Conservation (phyloP, 1,140 invertebrate species). For the Drosophila malerkotliana region DNA sequence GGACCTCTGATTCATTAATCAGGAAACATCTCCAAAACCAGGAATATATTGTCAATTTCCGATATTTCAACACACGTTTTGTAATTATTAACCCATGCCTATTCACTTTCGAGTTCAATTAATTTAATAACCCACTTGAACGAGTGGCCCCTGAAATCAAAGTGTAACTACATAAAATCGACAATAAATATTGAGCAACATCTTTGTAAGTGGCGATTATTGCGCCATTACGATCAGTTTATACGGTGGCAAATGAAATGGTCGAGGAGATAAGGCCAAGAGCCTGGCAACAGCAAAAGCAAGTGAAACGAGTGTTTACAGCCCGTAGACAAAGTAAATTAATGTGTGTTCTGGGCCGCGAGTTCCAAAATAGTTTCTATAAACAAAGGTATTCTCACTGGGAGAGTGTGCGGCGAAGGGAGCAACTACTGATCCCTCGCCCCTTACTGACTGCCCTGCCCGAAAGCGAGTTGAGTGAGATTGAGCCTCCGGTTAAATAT, state of each 20-base stretch:
- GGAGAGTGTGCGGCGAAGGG: background rate
- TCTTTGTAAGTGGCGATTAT: constrained; percentile 75
- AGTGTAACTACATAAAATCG: constrained; percentile 43
- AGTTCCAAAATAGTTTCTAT: constrained; percentile 66
- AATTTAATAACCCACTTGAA: constrained; percentile 54
- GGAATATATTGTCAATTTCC: too few relatives aligned
- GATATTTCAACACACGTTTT: background rate
- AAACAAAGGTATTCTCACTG: constrained; percentile 49
- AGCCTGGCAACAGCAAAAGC: constrained; percentile 24
- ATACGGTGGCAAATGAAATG: constrained; percentile 33
- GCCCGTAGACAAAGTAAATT: constrained; percentile 74
- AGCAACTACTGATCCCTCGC: background rate
- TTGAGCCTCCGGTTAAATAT: constrained; percentile 66
- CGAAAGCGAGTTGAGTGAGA: constrained; percentile 20
- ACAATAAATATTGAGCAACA: constrained; percentile 70
- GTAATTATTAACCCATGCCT: constrained; percentile 3
- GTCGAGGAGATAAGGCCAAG: constrained; percentile 14
- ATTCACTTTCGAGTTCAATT: constrained; percentile 23
- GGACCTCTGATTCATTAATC: too few relatives aligned
- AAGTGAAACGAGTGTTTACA: constrained; percentile 60
- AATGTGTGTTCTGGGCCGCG: constrained; percentile 56
- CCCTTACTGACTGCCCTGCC: background rate
- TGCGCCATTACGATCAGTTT: constrained; percentile 67
- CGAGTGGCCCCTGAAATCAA: constrained; percentile 5
- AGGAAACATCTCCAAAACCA: too few relatives aligned